Conservation (phyloP, 2,113 vertebrate species). For the Salvator merianae region DNA sequence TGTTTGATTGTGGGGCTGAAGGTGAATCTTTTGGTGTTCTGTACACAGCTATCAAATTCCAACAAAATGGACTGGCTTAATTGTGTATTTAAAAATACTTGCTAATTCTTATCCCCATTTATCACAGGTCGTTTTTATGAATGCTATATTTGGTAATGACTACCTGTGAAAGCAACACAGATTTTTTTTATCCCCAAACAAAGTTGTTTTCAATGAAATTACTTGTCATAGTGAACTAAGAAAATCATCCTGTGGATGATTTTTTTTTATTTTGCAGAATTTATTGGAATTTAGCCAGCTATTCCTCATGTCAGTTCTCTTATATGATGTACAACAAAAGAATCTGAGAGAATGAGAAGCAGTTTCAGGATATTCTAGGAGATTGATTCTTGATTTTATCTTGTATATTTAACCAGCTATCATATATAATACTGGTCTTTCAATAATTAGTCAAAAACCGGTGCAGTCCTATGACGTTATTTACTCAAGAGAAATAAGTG, state of each 20-base stretch:
- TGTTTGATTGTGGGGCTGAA: background rate
- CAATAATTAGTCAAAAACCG: too few relatives aligned
- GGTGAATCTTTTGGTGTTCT: background rate
- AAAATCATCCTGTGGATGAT: background rate
- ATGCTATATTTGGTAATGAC: too few relatives aligned
- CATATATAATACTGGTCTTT: too few relatives aligned
- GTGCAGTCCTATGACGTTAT: too few relatives aligned
- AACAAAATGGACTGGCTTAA: background rate
- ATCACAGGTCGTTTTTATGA: background rate
- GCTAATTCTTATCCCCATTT: too few relatives aligned
- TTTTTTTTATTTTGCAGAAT: background rate
- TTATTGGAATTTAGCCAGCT: background rate
- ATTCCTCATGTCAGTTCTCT: background rate
- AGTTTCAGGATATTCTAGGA: background rate
- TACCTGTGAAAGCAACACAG: background rate
- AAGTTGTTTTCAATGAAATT: background rate
- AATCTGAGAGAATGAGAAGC: background rate
- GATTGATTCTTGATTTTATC: background rate
- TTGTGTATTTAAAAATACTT: too few relatives aligned
- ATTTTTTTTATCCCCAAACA: background rate
- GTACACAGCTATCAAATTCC: background rate
- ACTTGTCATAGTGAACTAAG: background rate
- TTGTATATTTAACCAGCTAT: background rate
- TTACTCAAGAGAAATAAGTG: too few relatives aligned
- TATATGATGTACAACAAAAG: background rate